Base-by-base conservation (phyloP, 2,797 vertebrate species). In the Hemibagrus guttatus region DNA sequence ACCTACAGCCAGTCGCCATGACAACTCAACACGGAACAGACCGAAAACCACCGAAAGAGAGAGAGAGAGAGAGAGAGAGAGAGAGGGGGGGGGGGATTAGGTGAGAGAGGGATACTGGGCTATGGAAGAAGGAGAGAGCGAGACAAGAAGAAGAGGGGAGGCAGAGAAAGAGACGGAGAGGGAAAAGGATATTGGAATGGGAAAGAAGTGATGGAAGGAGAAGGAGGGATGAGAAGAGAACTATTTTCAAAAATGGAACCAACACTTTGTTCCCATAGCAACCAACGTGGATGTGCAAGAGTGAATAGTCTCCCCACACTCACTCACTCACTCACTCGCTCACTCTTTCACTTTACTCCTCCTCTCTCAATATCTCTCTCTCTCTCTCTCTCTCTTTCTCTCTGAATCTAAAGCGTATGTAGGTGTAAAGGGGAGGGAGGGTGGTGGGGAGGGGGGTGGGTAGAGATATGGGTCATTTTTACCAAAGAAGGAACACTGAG, bases 181-280 rank as follows among this genome's bases (percentile, higher is more conserved):
- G 83, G 68, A 63, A 84, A 78, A 56, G 63, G 68, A 66, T 66
- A 68, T 31, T 64, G 76, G 64, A 72, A 72, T 58, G 76, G 76
- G 61, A 64, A 69, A 84, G 59, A 76, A 84, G 39, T 69, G 72
- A 87, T 84, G 82, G 86, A 87, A 87, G 72, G 26, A 87, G 72
- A 86, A 82, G 88, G 84, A 86, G 87, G 87, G 87, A 89, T 58
- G 49, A 83, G 72, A 79, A 85, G 84, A 86, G 81, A 90, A 88
- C 86, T 87, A 86, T 89, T 89, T 89, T 87, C 84, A 85, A 90
- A 89, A 83, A 88, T 78, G 86, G 83, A 89, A 85, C 89, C 89
- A 87, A 87, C 87, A 88, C 85, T 81, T 86, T 68, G 88, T 91
- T 87, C 61, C 88, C 88, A 90, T 91, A 86, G 89, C 87, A 89